Evolutionary conservation across 2,888 invertebrate species (phyloP).

Genomic region (Drosophila putrida): DNA sequence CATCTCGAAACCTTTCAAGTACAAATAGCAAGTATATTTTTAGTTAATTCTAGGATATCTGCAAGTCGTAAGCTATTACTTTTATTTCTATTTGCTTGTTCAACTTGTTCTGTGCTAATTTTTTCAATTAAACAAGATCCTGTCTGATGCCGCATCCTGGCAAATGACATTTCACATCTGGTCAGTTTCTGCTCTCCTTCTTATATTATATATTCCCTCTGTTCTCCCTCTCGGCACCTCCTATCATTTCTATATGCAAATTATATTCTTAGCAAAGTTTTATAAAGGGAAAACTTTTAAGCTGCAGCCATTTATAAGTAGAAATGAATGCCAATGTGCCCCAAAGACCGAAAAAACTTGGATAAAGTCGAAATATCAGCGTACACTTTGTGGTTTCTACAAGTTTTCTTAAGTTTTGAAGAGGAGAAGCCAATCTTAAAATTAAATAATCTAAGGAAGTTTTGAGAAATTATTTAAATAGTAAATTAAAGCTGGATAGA

Average conservation of each 20-base stretch:
- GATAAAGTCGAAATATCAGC: constrained; percentile 38
- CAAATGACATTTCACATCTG: constrained; percentile 42
- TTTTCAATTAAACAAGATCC: constrained; percentile 70
- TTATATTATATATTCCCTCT: neutral
- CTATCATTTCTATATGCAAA: constrained; percentile 27
- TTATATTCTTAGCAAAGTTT: constrained; percentile 31
- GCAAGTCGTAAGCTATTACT: neutral
- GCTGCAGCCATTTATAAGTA: constrained; percentile 48
- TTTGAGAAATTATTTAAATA: neutral
- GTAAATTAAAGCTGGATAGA: neutral
- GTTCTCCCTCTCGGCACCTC: neutral
- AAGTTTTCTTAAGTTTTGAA: constrained; percentile 20
- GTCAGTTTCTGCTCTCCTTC: constrained; percentile 17
- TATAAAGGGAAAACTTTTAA: constrained; percentile 41
- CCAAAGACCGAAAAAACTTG: neutral
- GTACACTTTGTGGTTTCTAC: constrained; percentile 10
- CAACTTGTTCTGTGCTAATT: constrained; percentile 53
- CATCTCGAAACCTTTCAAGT: too few species aligned
- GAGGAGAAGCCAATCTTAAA: constrained; percentile 55
- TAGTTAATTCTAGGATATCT: neutral
- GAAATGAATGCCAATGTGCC: constrained; percentile 43
- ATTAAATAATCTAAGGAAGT: constrained; percentile 29
- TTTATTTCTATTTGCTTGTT: constrained; percentile 33
- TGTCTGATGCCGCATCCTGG: constrained; percentile 28
- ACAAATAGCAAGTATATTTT: neutral